Percentiles rank a stretch among this genome's conserved stretches.
Conservation (phyloP, 2,888 invertebrate genomes). For the Sympetrum striolatum region DNA sequence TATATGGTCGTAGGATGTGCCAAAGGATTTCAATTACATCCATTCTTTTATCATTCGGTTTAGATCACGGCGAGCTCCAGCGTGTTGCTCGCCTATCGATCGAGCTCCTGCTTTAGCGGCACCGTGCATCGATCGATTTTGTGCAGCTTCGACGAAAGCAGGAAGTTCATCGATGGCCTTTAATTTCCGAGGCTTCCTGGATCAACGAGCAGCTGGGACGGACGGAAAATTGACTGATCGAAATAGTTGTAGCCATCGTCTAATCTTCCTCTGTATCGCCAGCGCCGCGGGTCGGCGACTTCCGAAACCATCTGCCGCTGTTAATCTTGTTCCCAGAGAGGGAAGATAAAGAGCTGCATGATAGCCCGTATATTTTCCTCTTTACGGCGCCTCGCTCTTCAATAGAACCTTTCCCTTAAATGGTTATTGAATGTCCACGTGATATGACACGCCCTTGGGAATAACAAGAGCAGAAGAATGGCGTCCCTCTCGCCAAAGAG, state of each 20-base stretch:
- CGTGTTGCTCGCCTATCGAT: no score
- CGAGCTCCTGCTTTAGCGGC: no score
- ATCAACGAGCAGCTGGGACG: no score
- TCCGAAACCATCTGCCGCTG: neutral
- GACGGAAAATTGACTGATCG: no score
- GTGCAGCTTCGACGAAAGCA: no score
- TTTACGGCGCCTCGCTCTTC: neutral
- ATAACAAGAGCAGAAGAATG: neutral
- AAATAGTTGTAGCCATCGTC: neutral
- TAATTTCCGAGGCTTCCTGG: no score
- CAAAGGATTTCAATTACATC: no score
- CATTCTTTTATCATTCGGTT: no score
- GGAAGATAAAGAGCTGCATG: neutral
- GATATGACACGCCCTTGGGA: neutral
- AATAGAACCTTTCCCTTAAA: neutral
- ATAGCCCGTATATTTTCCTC: neutral
- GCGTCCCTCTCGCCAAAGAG: neutral
- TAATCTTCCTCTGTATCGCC: neutral
- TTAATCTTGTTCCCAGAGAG: neutral
- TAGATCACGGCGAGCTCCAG: no score
- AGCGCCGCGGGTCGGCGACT: neutral
- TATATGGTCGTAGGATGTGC: no score
- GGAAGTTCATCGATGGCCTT: no score
- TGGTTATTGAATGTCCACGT: neutral
- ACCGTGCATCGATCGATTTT: no score